phyloP scores from a whole-genome alignment of 1,140 invertebrate species.

The Drosophila sechellia region DNA sequence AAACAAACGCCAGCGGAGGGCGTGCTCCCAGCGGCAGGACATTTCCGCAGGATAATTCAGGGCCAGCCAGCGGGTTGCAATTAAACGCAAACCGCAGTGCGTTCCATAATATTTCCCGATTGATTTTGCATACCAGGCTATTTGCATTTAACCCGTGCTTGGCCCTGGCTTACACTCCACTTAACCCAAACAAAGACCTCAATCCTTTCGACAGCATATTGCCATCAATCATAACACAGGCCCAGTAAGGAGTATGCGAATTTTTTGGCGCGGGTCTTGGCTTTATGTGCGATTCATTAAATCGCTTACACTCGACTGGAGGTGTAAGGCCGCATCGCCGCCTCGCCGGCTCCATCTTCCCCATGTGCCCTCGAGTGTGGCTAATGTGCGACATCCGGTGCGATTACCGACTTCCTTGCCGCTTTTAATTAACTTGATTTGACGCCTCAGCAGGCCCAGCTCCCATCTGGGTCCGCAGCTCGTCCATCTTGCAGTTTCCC shows the following conservation, averaged over 20 bases:
- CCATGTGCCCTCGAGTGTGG: conserved; percentile 72
- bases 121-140: conserved; percentile 29
- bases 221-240: conserved; percentile 70
- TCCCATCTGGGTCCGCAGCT: neutral
- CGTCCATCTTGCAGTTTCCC: conserved; percentile 28
- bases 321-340: conserved; percentile 52
- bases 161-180: conserved; percentile 46
- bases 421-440: conserved; percentile 83
- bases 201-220: conserved; percentile 68
- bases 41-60: conserved; percentile 53
- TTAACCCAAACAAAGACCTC: conserved; percentile 57
- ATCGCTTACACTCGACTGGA: conserved; percentile 76
- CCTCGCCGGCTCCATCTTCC: conserved; percentile 41
- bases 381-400: conserved; percentile 84
- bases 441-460: conserved; percentile 75
- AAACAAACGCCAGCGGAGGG: conserved; percentile 77
- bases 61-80: conserved; percentile 78
- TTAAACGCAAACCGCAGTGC: conserved; percentile 71
- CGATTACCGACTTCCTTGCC: conserved; percentile 24
- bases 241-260: conserved; percentile 9
- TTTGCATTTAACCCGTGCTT: conserved; percentile 70
- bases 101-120: conserved; percentile 24
- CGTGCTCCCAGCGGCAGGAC: conserved; percentile 79
- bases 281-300: conserved; percentile 71
- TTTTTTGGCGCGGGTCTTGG: conserved; percentile 76